Conservation (phyloP, 2,797 vertebrate species). For the Thamnophis elegans region DNA sequence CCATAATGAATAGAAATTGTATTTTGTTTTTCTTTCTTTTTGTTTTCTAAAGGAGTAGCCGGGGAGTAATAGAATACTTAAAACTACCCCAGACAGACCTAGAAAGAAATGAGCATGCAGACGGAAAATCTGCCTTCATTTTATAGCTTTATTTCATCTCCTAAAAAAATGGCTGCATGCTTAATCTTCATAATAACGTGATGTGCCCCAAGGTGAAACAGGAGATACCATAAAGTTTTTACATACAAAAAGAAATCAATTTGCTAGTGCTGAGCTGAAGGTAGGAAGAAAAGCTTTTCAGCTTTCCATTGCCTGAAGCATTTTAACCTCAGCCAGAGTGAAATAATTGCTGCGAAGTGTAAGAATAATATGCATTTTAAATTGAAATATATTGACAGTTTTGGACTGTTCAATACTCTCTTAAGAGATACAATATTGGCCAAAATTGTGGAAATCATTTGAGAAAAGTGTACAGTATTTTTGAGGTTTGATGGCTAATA, state of each 20-base stretch:
- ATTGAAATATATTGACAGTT: slow-evolving; percentile 1
- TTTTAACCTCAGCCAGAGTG: background rate
- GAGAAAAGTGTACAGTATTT: too few relatives aligned
- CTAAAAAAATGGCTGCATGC: background rate
- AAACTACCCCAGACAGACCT: slow-evolving; percentile 6
- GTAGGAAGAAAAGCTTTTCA: background rate
- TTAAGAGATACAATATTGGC: background rate
- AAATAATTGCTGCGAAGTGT: background rate
- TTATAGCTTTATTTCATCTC: background rate
- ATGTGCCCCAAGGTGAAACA: slow-evolving; percentile 14
- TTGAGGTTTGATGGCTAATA: too few relatives aligned
- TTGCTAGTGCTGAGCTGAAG: background rate
- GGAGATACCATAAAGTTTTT: slow-evolving; percentile 10
- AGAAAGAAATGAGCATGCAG: background rate
- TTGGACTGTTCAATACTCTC: background rate
- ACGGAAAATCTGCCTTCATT: background rate
- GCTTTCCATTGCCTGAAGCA: background rate
- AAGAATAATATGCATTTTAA: background rate
- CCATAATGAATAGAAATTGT: background rate
- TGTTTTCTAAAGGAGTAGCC: slow-evolving; percentile 12
- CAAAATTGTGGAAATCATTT: too few relatives aligned
- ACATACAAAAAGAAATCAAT: slow-evolving; percentile 25
- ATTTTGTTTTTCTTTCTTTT: background rate
- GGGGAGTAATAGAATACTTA: slow-evolving; percentile 5
- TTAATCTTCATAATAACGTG: slow-evolving; percentile 24